Evolutionary conservation across 2,888 invertebrate genomes (phyloP).

Genomic region (Drosophila yooni): DNA sequence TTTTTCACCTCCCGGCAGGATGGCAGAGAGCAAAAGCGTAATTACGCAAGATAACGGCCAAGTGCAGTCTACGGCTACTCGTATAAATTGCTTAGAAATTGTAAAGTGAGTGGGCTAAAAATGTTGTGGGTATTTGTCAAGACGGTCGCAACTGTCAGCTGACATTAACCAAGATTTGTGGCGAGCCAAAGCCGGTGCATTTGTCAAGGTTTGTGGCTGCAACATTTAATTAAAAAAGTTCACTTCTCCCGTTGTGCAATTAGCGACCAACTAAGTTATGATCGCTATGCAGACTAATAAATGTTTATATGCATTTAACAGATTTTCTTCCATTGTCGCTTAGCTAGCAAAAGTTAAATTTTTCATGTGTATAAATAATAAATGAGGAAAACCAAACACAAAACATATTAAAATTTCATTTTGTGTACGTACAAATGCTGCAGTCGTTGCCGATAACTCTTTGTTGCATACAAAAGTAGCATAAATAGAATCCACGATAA

Average conservation of each 20-base stretch:
- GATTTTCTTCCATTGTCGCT: conserved; percentile 24
- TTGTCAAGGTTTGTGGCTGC: conserved; percentile 63
- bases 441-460: conserved; percentile 56
- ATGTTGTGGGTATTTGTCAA: conserved; percentile 71
- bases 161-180: conserved; percentile 81
- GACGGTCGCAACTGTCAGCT: conserved; percentile 61
- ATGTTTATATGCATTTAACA: conserved; percentile 39
- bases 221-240: conserved; percentile 79
- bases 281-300: conserved; percentile 56
- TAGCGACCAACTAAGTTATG: conserved; percentile 64
- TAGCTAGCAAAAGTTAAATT: conserved; percentile 15
- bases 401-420: conserved; percentile 66
- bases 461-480: conserved; percentile 67
- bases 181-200: conserved; percentile 61
- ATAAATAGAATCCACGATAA: conserved; percentile 70
- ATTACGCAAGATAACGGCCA: conserved; percentile 77
- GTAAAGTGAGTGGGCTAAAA: conserved; percentile 60
- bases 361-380: conserved; percentile 37
- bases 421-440: conserved; percentile 35
- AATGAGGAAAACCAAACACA: conserved; percentile 37
- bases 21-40: conserved; percentile 53
- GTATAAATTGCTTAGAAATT: conserved; percentile 78
- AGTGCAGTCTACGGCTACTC: conserved; percentile 61
- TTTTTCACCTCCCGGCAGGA: conserved; percentile 44
- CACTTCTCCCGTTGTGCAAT: conserved; percentile 58